Evolutionary conservation across 2,113 vertebrate species (phyloP), one percentile per base, ranked within the genome.

Genomic region (Caranx melampygus): DNA sequence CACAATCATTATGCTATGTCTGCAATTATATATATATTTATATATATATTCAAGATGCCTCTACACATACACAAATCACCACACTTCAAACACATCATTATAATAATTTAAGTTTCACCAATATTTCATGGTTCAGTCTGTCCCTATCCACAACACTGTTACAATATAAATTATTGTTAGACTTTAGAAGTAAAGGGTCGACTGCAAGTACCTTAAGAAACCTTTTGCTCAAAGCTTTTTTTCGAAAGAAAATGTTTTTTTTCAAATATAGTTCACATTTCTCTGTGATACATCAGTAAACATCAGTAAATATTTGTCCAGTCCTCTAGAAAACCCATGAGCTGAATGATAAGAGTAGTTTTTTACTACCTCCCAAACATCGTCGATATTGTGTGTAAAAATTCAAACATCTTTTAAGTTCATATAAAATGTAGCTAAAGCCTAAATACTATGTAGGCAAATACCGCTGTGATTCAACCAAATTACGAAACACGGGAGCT

Each of bases 81-180:
- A 83, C 73, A 80, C 81, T 90, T 87, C 78, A 79, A 87, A 61
- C n/a, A 18, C 72, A 91, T 70, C 65, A 72, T 82, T 51, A 40
- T 58, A 47, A 68, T 69, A 82, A 72, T 52, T 61, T 61, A 75
- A 78, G 54, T 73, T 87, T 51, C 70, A 64, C 70, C 60, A 81
- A 72, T 82, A 91, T 82, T 80, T 68, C 47, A 79, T 60, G 34
- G 40, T 45, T 3, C 74, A 65, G 57, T 64, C 75, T 74, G 72
- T 74, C 61, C 81, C 40, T 57, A 78, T 78, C 60, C 45, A 52
- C 76, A 52, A 61, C 6, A 61, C 49, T 61, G 16, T 5, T 58
- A 40, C 35, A 26, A 20, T 71, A 4, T 40, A 12, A 51, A 13
- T 47, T 13, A 33, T 16, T 59, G 2, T 13, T 18, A 42, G 5